These are phyloP conservation scores for Heliconius ismenius DNA, from an alignment of 2,888 invertebrate species.

Conservation along the genomic window DNA sequence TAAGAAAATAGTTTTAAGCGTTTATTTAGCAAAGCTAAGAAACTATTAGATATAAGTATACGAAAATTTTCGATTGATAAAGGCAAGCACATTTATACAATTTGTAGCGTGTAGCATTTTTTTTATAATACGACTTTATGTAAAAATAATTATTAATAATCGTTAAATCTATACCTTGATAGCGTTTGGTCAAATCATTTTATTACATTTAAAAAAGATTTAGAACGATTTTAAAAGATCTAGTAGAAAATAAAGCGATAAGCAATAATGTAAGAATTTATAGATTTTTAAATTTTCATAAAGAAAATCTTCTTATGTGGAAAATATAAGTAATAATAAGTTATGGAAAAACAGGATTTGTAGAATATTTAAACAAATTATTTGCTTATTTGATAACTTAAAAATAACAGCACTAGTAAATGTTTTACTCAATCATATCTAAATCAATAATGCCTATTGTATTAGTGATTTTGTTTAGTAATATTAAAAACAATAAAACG, in stretches of 20 bases:
- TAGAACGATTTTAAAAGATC: not conserved
- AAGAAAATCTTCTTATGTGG: not conserved
- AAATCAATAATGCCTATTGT: not conserved
- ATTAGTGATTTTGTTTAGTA: not conserved
- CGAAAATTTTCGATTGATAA: not conserved
- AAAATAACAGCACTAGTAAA: not conserved
- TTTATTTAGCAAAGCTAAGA: conserved; percentile 1
- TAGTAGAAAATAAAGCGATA: not conserved
- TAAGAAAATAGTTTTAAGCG: not conserved
- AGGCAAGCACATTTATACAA: not conserved
- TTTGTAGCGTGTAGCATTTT: conserved; percentile 9
- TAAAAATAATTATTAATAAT: conserved; percentile 14
- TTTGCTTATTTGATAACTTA: not conserved
- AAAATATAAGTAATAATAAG: not conserved
- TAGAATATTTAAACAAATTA: no score
- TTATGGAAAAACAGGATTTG: not conserved
- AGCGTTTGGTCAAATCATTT: conserved; percentile 24
- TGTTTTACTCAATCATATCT: not conserved
- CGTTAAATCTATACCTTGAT: conserved; percentile 21
- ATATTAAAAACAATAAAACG: not conserved
- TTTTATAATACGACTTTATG: not conserved
- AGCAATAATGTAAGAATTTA: conserved; percentile 1
- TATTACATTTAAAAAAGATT: conserved; percentile 8
- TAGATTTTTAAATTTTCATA: not conserved
- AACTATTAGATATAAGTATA: not conserved